Evolutionary conservation across 2,797 vertebrate species (phyloP), one percentile per base, ranked within the genome.

Genomic region (Hydrolagus colliei): DNA sequence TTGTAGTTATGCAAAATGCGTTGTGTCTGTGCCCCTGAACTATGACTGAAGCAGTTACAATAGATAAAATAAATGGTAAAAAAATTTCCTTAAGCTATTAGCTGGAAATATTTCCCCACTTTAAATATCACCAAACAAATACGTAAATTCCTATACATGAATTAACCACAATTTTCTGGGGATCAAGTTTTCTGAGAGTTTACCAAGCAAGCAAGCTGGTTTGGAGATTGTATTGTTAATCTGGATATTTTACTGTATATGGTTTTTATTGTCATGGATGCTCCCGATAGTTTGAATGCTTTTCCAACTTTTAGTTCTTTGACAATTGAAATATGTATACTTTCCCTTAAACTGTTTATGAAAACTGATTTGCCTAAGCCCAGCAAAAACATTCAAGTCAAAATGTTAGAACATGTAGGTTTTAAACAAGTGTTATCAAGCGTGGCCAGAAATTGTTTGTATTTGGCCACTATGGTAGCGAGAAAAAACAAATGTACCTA

Each of bases 1-100:
- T 67, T 89, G 86, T 86, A 13, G 12, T 1, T 52, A 12, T 76
- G 11, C 27, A 76, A 76, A 52, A 41, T 63, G 22, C 59, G n/a
- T 77, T 61, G 9, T 20, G 71, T 72, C 71, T 72, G 71, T n/a
- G 8, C 9, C 4, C 68, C 18, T 71, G 16, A 71, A 7, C 5
- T 2, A 6, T 71, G 68, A 71, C 68, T n/a, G 20, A 71, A 75
- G 73, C 18, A 13, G 0, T 16, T 18, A 41, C 41, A 62, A 65
- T 62, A 27, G 2, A 79, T 79, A 22, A 78, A 13, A 52, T 61
- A 78, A 63, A 78, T 78, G 41, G 41, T 52, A 52, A 52, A 0
- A 72, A 4, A 27, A 0, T 9, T 78, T 59, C 8, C 52, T n/a
- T 2, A 18, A 20, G 20, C 22, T 63, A 5, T 11, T 63, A 59